phyloP scores from a whole-genome alignment of 2,113 vertebrate genomes.

The Silurus meridionalis region DNA sequence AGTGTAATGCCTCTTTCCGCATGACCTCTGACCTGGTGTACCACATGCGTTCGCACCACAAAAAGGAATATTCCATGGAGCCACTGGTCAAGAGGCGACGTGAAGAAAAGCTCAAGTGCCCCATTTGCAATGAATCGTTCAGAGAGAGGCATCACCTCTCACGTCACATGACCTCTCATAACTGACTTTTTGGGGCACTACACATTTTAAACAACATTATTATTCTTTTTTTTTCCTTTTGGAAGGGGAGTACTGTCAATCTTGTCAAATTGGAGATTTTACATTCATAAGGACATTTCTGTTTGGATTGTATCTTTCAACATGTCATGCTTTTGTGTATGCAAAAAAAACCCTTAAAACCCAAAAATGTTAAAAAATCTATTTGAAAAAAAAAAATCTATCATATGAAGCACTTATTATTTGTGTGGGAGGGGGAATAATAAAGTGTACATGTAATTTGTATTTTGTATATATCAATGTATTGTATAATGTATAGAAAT shows the following conservation, averaged over 20 bases:
- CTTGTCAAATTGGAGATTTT: slow-evolving; percentile 59
- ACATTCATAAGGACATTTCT: slow-evolving; percentile 80
- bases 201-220: slow-evolving; percentile 7
- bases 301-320: slow-evolving; percentile 60
- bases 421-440: slow-evolving; percentile 84
- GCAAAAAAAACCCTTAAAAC: slow-evolving; percentile 77
- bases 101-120: slow-evolving; percentile 97
- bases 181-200: slow-evolving; percentile 71
- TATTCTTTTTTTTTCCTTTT: slow-evolving; percentile 22
- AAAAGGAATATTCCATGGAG: slow-evolving; percentile 94
- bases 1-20: slow-evolving; percentile 97
- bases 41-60: slow-evolving; percentile 98
- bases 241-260: slow-evolving; percentile 40
- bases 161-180: slow-evolving; percentile 98
- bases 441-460: slow-evolving; percentile 92
- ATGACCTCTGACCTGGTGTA: slow-evolving; percentile 99
- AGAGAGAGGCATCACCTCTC: slow-evolving; percentile 95
- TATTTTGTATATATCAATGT: slow-evolving; percentile 88
- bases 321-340: slow-evolving; percentile 88
- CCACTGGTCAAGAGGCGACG: slow-evolving; percentile 89
- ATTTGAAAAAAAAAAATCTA: slow-evolving; percentile 73
- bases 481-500: slow-evolving; percentile 71
- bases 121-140: slow-evolving; percentile 97
- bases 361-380: slow-evolving; percentile 60
- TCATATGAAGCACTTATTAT: slow-evolving; percentile 89